phyloP scores from a whole-genome alignment of 2,888 invertebrate genomes.

The Eupithecia subfuscata region DNA sequence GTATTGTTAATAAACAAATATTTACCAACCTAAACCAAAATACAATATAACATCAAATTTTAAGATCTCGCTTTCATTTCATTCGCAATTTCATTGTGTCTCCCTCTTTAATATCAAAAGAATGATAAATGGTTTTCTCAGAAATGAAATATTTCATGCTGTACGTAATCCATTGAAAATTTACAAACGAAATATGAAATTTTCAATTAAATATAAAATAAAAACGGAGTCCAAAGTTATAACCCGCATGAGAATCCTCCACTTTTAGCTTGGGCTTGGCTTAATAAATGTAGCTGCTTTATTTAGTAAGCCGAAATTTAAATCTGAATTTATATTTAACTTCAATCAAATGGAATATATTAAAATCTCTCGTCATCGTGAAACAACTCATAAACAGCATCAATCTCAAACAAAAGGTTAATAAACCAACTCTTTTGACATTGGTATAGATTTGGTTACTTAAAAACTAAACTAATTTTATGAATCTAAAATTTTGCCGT shows the following conservation, averaged over 20 bases:
- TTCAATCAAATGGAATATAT: not conserved
- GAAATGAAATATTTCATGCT: conserved; percentile 45
- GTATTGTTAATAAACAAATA: not conserved
- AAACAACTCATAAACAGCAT: not conserved
- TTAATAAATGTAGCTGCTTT: not conserved
- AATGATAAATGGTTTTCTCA: conserved; percentile 46
- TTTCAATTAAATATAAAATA: not conserved
- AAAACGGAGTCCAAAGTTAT: not conserved
- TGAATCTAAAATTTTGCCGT: not conserved
- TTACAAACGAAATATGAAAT: not conserved
- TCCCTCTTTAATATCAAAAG: conserved; percentile 47
- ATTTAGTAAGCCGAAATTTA: not conserved
- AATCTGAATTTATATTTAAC: not conserved
- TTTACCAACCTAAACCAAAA: conserved; percentile 15
- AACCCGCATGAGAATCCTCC: not conserved
- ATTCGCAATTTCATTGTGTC: conserved; percentile 44
- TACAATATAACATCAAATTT: conserved; percentile 32
- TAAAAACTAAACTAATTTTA: not conserved
- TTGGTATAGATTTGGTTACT: not conserved
- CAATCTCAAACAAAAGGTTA: not conserved
- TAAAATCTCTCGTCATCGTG: not conserved
- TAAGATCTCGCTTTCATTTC: conserved; percentile 38
- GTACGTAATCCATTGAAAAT: conserved; percentile 35
- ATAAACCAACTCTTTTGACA: not conserved
- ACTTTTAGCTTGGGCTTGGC: not conserved